Evolutionary conservation across 2,113 vertebrate species (phyloP), one percentile per base, ranked within the genome.

Genomic region (Hirundichthys speculiger): DNA sequence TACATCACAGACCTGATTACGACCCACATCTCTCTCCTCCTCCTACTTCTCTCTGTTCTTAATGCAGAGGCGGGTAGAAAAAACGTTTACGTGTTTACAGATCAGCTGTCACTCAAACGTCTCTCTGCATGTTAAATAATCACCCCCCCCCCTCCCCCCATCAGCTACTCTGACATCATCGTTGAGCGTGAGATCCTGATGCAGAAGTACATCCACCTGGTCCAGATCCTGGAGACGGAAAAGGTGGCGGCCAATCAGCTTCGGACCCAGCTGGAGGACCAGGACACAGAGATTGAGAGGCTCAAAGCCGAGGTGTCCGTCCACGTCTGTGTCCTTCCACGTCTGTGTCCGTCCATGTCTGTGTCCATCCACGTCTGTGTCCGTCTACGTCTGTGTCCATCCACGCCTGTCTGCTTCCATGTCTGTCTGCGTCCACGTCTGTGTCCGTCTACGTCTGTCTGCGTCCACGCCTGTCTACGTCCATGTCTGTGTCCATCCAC

Each of bases 181-280:
- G 93, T 96, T 0, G 97, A 98, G 89, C 95, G 97, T 0, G 97
- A 99, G 87, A 94, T 95, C 2, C 91, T 99, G 80, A 99, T 96
- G 96, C 97, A 99, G 92, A 99, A 98, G 90, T 96, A 98, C 91
- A 94, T 98, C 86, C 97, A 98, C 90, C 93, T 99, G 84, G 93
- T 98, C 65, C 98, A 98, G 93, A 96, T 99, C 50, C 94, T 96
- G 92, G 98, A 99, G 85, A 97, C 96, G 0, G 98, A 99, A 91
- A 99, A 99, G 91, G 93, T 94, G 0, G 96, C 97, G 73, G 96
- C 96, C 81, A 98, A 95, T 90, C 98, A 99, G 84, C 95, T 99
- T 2, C 94, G 95, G 45, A 95, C 96, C 67, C 97, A 99, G 75
- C 94, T 99, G 69, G 97, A 99, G 89, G 97, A 99, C 88, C 96